phyloP scores from a whole-genome alignment of 64 coral and sea anemone genomes.

The Cladopsammia gracilis region DNA sequence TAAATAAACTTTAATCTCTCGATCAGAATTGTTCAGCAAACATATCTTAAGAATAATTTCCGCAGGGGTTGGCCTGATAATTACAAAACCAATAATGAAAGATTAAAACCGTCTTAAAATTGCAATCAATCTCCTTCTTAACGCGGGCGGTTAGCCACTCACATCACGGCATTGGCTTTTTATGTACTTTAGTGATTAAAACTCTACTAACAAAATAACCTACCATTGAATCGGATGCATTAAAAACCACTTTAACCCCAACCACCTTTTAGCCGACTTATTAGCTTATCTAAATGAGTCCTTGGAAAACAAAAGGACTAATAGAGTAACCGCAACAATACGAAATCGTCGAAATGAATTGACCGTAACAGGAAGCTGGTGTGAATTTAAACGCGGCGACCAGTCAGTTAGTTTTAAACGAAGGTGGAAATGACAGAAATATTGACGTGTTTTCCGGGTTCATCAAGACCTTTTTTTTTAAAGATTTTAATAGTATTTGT shows the following conservation, averaged over 20 bases:
- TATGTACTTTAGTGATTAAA: not conserved
- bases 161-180: not conserved
- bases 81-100: not conserved
- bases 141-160: not conserved
- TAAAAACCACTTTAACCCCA: not conserved
- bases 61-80: not conserved
- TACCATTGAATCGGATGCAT: not conserved
- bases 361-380: not conserved
- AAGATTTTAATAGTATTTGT: no score
- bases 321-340: not conserved
- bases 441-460: not conserved
- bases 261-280: not conserved
- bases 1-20: not conserved
- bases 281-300: slow-evolving; percentile 10
- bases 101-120: not conserved
- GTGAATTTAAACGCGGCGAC: no score
- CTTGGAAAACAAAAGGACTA: not conserved
- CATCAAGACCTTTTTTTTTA: no score
- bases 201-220: not conserved
- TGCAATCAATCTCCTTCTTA: not conserved
- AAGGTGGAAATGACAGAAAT: not conserved
- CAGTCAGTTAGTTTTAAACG: not conserved
- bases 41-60: not conserved
- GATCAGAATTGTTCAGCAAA: not conserved
- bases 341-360: not conserved